Conservation (phyloP, 2,113 vertebrate species). For the Emberiza fucata region DNA sequence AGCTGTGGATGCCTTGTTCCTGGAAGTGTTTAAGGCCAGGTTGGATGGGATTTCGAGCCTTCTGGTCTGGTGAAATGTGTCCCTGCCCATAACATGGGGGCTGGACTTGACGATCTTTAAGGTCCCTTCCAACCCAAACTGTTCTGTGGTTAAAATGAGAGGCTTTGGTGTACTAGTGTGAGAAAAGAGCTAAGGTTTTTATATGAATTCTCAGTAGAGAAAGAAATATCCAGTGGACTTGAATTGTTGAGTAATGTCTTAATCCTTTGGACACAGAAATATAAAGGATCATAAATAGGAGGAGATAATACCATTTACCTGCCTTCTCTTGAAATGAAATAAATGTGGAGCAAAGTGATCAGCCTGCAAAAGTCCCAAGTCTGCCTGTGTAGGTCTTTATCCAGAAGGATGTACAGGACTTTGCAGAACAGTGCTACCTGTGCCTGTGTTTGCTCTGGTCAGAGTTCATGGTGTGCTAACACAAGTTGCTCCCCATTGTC, state of each 20-base stretch:
- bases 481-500: background rate
- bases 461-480: background rate
- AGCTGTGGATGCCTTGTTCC: background rate
- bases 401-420: background rate
- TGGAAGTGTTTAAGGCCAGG: background rate
- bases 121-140: background rate
- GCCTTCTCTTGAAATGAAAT: background rate
- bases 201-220: background rate
- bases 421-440: fast-evolving
- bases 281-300: background rate
- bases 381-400: background rate
- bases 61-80: background rate
- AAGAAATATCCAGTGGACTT: background rate
- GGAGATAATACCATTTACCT: background rate
- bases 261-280: background rate
- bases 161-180: background rate
- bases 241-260: background rate
- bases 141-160: background rate
- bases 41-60: background rate
- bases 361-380: background rate
- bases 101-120: background rate
- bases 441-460: background rate
- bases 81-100: background rate
- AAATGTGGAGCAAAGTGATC: background rate
- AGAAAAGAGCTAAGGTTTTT: background rate